A percentile compares a stretch with the other conserved stretches of the same genome.
These are phyloP conservation scores for Drosophila stalkeri DNA, from an alignment of 2,888 invertebrate species.

Conservation along the genomic window DNA sequence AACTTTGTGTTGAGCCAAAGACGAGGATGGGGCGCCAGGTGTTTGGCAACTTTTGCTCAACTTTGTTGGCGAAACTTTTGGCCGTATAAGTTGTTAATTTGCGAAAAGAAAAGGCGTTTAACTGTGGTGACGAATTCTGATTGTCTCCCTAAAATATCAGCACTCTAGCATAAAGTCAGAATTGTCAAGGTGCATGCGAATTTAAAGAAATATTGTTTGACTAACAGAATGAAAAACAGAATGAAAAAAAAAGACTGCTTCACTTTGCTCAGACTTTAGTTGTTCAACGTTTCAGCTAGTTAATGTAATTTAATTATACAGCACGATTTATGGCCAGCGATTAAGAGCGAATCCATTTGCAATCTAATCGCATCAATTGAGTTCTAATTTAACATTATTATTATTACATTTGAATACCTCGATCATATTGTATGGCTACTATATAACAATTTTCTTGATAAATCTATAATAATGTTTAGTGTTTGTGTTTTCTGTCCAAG, in stretches of 20 bases:
- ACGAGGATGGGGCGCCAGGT: constrained; percentile 61
- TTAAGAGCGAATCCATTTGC: too few species aligned
- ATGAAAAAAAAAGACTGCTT: not conserved
- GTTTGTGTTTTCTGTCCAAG: constrained; percentile 30
- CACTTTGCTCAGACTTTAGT: not conserved
- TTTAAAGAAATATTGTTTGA: not conserved
- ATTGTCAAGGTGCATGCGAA: not conserved
- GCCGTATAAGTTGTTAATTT: constrained; percentile 79
- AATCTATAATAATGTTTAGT: not conserved
- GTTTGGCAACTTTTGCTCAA: constrained; percentile 68
- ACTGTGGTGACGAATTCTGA: constrained; percentile 62
- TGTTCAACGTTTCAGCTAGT: not conserved
- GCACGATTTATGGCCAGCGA: too few species aligned
- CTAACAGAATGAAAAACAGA: too few species aligned
- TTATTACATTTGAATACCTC: too few species aligned
- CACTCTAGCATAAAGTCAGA: constrained; percentile 15
- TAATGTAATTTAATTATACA: not conserved
- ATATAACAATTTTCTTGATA: too few species aligned
- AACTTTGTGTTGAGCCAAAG: constrained; percentile 67
- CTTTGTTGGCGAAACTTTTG: constrained; percentile 69
- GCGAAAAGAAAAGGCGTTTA: constrained; percentile 77
- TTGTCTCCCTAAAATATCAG: constrained; percentile 47
- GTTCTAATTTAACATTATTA: too few species aligned
- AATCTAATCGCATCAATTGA: too few species aligned
- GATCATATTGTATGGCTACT: too few species aligned